phyloP scores from a whole-genome alignment of 37 sponge, comb jelly and placozoan genomes.

The Spongia lamella region DNA sequence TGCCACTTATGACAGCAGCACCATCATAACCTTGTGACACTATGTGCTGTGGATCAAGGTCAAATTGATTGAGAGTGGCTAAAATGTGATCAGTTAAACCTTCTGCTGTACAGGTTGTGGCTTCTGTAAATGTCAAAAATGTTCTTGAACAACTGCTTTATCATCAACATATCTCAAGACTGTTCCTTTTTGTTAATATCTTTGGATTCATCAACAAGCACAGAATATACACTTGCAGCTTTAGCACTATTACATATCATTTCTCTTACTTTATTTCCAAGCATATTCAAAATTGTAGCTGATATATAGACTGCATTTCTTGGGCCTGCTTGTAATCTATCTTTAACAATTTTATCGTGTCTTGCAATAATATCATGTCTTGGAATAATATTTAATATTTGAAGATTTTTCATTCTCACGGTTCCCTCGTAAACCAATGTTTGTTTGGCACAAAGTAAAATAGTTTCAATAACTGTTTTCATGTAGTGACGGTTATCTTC shows the following conservation, averaged over 20 bases:
- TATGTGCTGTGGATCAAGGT: conserved; percentile 31
- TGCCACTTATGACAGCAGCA: conserved; percentile 76
- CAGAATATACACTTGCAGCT: conserved; percentile 43
- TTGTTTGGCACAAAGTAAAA: conserved; percentile 60
- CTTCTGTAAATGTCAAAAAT: conserved; percentile 51
- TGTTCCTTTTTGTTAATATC: conserved; percentile 65
- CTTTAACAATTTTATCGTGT: conserved; percentile 39
- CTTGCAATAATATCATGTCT: conserved; percentile 48
- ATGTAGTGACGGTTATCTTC: conserved; percentile 56
- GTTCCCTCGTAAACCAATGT: conserved; percentile 63
- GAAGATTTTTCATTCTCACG: conserved; percentile 51
- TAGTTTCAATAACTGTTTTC: conserved; percentile 56
- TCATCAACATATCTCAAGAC: conserved; percentile 64
- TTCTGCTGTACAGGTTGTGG: conserved; percentile 35
- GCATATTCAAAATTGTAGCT: conserved; percentile 60
- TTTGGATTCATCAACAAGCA: conserved; percentile 71
- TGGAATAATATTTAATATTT: conserved; percentile 61
- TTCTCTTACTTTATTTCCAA: conserved; percentile 54
- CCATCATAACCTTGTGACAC: conserved; percentile 73
- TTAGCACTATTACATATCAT: conserved; percentile 45
- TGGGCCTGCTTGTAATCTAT: conserved; percentile 24
- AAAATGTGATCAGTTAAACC: conserved; percentile 59
- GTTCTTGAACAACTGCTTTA: no score
- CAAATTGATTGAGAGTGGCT: conserved; percentile 27
- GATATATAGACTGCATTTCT: conserved; percentile 73